Conservation (phyloP, 1,140 invertebrate genomes). For the Bombus difficillimus region DNA sequence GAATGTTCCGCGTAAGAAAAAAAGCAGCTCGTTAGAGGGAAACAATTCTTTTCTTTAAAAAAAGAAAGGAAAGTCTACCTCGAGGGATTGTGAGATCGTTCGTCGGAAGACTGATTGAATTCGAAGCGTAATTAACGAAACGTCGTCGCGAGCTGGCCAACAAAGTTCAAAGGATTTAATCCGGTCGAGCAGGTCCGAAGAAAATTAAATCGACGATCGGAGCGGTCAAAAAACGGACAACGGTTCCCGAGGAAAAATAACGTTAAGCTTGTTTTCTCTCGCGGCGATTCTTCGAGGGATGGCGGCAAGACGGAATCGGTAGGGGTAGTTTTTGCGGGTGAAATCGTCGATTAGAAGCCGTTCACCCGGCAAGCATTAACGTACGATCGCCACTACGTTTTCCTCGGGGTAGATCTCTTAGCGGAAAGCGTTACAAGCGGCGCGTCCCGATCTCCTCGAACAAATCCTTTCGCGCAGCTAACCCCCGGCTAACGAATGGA, state of each 20-base stretch:
- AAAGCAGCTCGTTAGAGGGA: background rate
- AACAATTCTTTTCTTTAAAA: background rate
- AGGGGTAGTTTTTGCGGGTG: conserved; percentile 30
- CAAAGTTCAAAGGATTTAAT: conserved; percentile 68
- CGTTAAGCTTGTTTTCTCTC: conserved; percentile 61
- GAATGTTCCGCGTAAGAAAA: background rate
- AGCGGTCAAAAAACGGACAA: background rate
- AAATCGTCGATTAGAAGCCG: conserved; percentile 35
- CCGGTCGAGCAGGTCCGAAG: conserved; percentile 44
- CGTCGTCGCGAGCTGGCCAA: conserved; percentile 57
- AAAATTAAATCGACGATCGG: conserved; percentile 47
- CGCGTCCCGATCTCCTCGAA: conserved; percentile 29
- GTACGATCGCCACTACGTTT: conserved; percentile 48
- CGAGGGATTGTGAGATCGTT: background rate
- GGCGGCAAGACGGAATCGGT: conserved; percentile 10
- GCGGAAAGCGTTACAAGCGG: conserved; percentile 10
- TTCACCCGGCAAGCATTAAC: conserved; percentile 45
- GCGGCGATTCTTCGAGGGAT: background rate
- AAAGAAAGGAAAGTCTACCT: no score
- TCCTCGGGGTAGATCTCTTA: background rate
- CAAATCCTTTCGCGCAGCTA: conserved; percentile 40
- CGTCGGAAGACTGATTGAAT: conserved; percentile 18
- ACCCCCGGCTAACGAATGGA: conserved; percentile 20
- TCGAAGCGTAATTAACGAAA: conserved; percentile 64
- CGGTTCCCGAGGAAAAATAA: conserved; percentile 47